These are phyloP conservation scores for Drosophila mimetica DNA, from an alignment of 2,888 invertebrate species.

Conservation along the genomic window DNA sequence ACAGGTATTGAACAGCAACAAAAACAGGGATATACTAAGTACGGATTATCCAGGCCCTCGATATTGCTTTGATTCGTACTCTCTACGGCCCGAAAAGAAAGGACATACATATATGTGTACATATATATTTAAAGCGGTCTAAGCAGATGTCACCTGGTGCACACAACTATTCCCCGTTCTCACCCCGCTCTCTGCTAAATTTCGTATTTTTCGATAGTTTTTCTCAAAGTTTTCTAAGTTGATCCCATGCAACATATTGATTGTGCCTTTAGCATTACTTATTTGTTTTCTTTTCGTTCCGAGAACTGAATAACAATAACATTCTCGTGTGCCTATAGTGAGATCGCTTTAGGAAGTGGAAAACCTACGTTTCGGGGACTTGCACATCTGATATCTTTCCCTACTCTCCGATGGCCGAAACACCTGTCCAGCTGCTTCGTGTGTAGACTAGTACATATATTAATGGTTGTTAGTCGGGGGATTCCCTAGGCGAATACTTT, in stretches of 20 bases:
- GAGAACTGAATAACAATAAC: conserved; percentile 35
- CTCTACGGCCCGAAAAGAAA: conserved; percentile 24
- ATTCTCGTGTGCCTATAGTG: conserved; percentile 21
- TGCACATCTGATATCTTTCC: conserved; percentile 26
- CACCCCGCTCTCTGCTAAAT: conserved; percentile 25
- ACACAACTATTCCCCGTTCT: conserved; percentile 26
- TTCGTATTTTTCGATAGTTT: conserved; percentile 38
- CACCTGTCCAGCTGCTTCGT: conserved; percentile 38
- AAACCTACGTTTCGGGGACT: conserved; percentile 11
- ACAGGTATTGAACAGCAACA: conserved; percentile 35
- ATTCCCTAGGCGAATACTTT: conserved; percentile 47
- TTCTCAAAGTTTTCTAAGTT: conserved; percentile 65
- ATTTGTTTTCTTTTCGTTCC: conserved; percentile 8
- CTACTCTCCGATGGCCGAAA: conserved; percentile 28
- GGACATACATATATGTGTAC: conserved; percentile 3
- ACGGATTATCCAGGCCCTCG: conserved; percentile 59
- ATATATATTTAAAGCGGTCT: conserved; percentile 20
- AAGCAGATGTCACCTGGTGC: conserved; percentile 25
- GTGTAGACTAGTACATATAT: conserved; percentile 63
- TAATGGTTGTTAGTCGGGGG: conserved; percentile 60
- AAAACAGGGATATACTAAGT: conserved; percentile 62
- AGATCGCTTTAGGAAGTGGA: conserved; percentile 39
- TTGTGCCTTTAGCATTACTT: conserved; percentile 69
- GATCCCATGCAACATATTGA: conserved; percentile 79
- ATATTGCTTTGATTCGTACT: conserved; percentile 58